Conservation (phyloP, 2,113 vertebrate genomes). For the Thamnaconus septentrionalis region DNA sequence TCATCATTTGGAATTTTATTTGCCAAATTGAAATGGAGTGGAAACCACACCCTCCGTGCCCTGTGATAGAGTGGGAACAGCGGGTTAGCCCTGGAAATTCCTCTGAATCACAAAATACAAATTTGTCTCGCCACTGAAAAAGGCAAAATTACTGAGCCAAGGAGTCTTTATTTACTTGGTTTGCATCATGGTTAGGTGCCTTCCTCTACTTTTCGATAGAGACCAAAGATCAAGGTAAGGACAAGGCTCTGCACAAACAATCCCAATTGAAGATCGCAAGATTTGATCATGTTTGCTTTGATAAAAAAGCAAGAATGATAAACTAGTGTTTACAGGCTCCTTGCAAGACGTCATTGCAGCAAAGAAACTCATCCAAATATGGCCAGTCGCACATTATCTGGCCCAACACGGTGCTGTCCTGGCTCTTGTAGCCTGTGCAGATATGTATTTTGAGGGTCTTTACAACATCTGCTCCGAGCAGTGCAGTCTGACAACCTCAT, state of each 20-base stretch:
- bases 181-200: conserved; percentile 1
- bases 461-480: background rate
- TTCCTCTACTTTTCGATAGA: conserved; percentile 1
- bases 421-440: background rate
- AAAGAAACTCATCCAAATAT: too few relatives aligned
- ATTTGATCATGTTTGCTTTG: background rate
- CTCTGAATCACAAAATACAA: conserved; percentile 20
- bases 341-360: too few relatives aligned
- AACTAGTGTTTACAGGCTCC: background rate
- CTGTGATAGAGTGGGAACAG: conserved; percentile 15
- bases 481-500: conserved; percentile 16
- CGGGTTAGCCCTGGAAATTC: conserved; percentile 34
- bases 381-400: background rate
- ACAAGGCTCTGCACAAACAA: background rate
- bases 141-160: conserved; percentile 4
- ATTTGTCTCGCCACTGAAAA: conserved; percentile 14
- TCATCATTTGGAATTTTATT: conserved; percentile 6
- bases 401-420: background rate
- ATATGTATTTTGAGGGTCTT: conserved; percentile 5
- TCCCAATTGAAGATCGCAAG: background rate
- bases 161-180: conserved; percentile 9
- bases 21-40: conserved; percentile 11
- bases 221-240: background rate
- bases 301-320: background rate
- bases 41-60: conserved; percentile 24